Evolutionary conservation across 1,140 invertebrate genomes (phyloP).

Genomic region (Neodiprion virginianus): DNA sequence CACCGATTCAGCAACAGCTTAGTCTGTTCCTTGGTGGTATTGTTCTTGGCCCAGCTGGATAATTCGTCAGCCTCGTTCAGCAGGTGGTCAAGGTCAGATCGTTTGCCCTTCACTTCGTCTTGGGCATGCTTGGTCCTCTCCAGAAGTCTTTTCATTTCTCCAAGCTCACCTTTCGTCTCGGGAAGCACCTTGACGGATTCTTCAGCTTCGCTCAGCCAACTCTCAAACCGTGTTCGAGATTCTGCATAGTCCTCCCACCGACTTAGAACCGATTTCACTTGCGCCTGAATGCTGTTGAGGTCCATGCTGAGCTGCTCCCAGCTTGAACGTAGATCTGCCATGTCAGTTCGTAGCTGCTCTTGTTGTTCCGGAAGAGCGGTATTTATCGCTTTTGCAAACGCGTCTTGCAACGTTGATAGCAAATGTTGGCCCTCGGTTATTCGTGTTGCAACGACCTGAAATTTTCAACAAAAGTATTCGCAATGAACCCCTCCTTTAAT

Average conservation of each 20-base stretch:
- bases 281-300: slow-evolving; percentile 77
- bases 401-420: slow-evolving; percentile 78
- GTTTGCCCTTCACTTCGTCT: slow-evolving; percentile 77
- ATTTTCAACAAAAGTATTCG: slow-evolving; percentile 25
- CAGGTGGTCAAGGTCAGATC: slow-evolving; percentile 75
- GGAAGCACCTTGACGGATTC: slow-evolving; percentile 68
- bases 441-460: slow-evolving; percentile 70
- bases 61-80: slow-evolving; percentile 76
- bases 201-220: slow-evolving; percentile 76
- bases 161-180: slow-evolving; percentile 80
- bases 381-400: slow-evolving; percentile 84
- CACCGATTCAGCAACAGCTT: slow-evolving; percentile 71
- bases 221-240: slow-evolving; percentile 70
- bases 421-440: slow-evolving; percentile 89
- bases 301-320: slow-evolving; percentile 87
- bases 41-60: slow-evolving; percentile 72
- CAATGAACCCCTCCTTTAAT: slow-evolving; percentile 6
- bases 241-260: slow-evolving; percentile 86
- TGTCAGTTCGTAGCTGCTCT: slow-evolving; percentile 75
- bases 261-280: slow-evolving; percentile 76
- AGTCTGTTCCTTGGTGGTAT: slow-evolving; percentile 68
- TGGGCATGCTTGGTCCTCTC: slow-evolving; percentile 84
- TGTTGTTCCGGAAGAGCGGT: slow-evolving; percentile 82
- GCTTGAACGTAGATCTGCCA: slow-evolving; percentile 76
- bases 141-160: slow-evolving; percentile 89